These are phyloP conservation scores for Cryptoprocta ferox DNA, from an alignment of 2,797 vertebrate species.

Conservation along the genomic window DNA sequence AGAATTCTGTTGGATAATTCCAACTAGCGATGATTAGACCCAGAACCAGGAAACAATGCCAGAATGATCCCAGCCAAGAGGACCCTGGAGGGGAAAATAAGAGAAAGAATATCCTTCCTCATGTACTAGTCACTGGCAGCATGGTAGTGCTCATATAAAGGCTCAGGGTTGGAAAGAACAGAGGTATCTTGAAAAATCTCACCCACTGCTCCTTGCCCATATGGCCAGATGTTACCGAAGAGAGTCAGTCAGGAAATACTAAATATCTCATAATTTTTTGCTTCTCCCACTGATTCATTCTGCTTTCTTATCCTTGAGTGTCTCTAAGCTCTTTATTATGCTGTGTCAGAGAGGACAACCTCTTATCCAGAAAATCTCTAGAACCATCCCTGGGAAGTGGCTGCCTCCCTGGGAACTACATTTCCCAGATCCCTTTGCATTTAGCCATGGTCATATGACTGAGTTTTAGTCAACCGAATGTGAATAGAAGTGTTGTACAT, in stretches of 20 bases:
- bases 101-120: background rate
- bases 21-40: background rate
- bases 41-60: background rate
- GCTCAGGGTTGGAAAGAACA: background rate
- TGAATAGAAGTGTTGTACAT: background rate
- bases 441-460: background rate
- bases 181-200: background rate
- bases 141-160: background rate
- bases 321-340: background rate
- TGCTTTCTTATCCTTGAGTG: background rate
- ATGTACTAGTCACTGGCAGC: background rate
- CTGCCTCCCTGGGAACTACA: background rate
- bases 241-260: background rate
- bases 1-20: constrained; percentile 44
- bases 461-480: background rate
- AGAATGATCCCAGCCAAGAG: background rate
- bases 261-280: background rate
- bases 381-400: background rate
- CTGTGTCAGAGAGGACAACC: background rate
- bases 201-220: background rate
- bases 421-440: constrained; percentile 19
- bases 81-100: background rate
- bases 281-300: background rate
- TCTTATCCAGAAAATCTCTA: constrained; percentile 15
- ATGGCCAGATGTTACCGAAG: background rate